Base-by-base conservation (phyloP, 2,888 invertebrate species). In the Cheilosia soror region DNA sequence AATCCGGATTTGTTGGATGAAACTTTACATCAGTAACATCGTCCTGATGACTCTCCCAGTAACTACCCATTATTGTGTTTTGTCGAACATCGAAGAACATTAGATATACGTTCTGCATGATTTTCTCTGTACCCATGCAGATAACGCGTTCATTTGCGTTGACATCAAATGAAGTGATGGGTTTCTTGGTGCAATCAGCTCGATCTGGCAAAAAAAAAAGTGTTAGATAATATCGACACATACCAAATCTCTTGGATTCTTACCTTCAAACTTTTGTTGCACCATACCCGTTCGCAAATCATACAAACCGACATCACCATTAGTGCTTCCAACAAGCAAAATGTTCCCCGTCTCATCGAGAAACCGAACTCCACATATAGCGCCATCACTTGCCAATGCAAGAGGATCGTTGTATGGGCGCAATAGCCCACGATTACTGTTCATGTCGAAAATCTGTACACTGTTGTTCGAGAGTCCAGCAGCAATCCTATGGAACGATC, bases 11-110 rank as follows among this genome's bases (percentile, higher is more conserved):
- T 6, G 89, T 91, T 68, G 94, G 94, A 93, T 97, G 96, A 91
- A 97, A 98, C 89, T 94, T 93, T 0, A 96, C 93, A 93, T 95
- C 89, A 6, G 96, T 96, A 15, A 97, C 94, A 90, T 97, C 97
- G 91, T 97, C 96, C 73, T 95, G 94, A 90, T 97, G 97, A 5
- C 96, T 95, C 88, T 97, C 96, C 95, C 95, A 96, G 90, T 97
- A 98, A 0, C 95, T 96, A 0, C 97, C 97, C 2, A 96, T 92
- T 11, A 37, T 11, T 1, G 11, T 37, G 2, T 89, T 88, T 79
- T 93, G 93, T 82, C 97, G 93, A 27, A 95, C 92, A 92, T 97
- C 97, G 95, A 96, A 97, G 92, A 97, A 97, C 81, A 97, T 92
- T 15, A 97, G 93, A 90, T 94, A 97, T 0, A 96, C 94, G 89